Conservation (phyloP, 2,797 vertebrate genomes). For the Columba guinea region DNA sequence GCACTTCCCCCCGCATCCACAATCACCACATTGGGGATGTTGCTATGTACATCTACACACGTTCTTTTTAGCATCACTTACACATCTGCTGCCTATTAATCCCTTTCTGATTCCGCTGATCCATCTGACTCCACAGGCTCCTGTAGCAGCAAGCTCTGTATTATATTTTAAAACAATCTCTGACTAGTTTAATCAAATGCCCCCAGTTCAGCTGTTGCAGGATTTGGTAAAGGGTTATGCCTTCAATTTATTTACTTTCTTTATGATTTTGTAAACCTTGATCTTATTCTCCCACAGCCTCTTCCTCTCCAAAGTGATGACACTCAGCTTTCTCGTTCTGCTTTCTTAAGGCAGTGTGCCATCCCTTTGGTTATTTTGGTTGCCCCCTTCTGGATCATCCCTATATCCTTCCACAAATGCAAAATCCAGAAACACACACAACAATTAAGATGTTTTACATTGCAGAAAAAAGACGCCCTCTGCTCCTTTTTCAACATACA, state of each 20-base stretch:
- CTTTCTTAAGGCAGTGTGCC: not conserved
- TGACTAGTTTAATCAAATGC: not conserved
- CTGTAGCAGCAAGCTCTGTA: not conserved
- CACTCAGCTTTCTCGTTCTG: not conserved
- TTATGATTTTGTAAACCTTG: not conserved
- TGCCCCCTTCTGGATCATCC: not conserved
- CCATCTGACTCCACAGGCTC: not conserved
- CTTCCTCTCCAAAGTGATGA: not conserved
- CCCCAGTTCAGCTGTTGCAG: not conserved
- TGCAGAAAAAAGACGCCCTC: not conserved
- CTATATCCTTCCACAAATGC: not conserved
- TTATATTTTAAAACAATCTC: not conserved
- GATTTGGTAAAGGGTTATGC: not conserved
- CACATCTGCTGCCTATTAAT: not conserved
- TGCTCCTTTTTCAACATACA: not conserved
- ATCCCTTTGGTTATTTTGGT: not conserved
- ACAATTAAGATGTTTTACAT: not conserved
- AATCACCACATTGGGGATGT: not conserved
- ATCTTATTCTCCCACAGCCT: not conserved
- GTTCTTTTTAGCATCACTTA: not conserved
- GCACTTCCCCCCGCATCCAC: not conserved
- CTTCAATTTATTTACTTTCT: not conserved
- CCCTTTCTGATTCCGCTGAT: not conserved
- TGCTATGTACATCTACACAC: fast-evolving
- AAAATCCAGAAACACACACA: not conserved